Base-by-base conservation (phyloP, 1,140 invertebrate species). In the Drosophila nikananu region DNA sequence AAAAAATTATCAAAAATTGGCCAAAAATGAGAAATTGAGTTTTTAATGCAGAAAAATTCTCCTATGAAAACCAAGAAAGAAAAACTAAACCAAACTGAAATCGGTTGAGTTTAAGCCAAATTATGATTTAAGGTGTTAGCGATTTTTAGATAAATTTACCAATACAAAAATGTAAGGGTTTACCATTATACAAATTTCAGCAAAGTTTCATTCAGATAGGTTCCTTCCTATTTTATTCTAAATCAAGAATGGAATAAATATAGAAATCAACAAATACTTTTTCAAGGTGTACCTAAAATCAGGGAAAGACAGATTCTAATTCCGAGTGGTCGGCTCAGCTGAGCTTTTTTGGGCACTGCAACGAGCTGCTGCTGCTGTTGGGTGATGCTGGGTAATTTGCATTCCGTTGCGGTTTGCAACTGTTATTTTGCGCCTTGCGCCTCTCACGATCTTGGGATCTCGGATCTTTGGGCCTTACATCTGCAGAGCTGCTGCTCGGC, bases 341-440 rank as follows among this genome's bases (percentile, higher is more conserved):
- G 49, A 25, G 42, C 75, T 72, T 78, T 75, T 49, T 75, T 57
- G 52, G 48, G 37, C 58, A 61, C 55, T 61, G 52, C 52, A 55
- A 37, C 21, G 32, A 55, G 54, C 10, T 52, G 51, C n/a, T 64
- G 41, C 48, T 55, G 52, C 48, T 55, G 52, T 32, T 37, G 52
- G 52, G 13, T 55, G 52, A 23, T 65, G 42, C 60, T 42, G 44
- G 66, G 75, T 57, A 86, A 92, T 92, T 92, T 92, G 91, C 91
- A 92, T 92, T 92, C 91, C 91, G 81, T 75, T 83, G 68, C 64
- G 77, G 84, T 91, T 92, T 92, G 91, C 91, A 92, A 92, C 91
- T 92, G 91, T 92, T 92, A 83, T 90, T 90, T 90, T 87, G 84
- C 82, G 86, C 86, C 87, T 86, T 86, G 83, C 77, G 72, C 78